phyloP scores from a whole-genome alignment of 2,797 vertebrate species.

The Myripristis jacobus region DNA sequence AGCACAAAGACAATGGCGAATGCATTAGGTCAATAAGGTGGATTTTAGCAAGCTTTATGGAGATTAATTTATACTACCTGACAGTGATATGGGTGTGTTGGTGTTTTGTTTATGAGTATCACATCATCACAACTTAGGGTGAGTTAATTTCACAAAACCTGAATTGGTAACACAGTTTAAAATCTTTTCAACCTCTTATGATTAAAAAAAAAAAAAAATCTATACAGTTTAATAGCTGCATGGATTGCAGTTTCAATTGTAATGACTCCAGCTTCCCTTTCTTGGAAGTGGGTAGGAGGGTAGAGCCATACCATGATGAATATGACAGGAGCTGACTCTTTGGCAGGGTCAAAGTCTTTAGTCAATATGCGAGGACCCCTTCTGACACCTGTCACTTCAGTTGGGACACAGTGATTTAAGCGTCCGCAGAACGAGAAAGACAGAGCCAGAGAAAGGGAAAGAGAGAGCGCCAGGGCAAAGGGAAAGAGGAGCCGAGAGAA shows the following conservation, averaged over 20 bases:
- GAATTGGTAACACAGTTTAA: neutral
- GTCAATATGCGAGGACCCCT: constrained; percentile 45
- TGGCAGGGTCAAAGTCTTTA: constrained; percentile 69
- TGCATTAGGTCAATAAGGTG: too few relatives aligned
- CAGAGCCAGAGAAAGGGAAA: constrained; percentile 22
- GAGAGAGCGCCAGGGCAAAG: constrained; percentile 39
- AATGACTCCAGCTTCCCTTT: constrained; percentile 1
- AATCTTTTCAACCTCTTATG: neutral
- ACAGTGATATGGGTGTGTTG: neutral
- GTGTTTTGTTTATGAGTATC: constrained; percentile 16
- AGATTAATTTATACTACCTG: neutral
- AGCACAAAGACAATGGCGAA: too few relatives aligned
- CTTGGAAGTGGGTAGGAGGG: constrained; percentile 3
- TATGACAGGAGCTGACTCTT: constrained; percentile 44
- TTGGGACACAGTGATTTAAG: constrained; percentile 34
- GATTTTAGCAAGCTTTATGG: neutral
- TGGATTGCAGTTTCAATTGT: neutral
- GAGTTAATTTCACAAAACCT: neutral
- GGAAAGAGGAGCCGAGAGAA: constrained; percentile 38
- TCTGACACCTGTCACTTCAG: constrained; percentile 71
- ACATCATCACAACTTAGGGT: constrained; percentile 6
- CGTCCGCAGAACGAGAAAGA: constrained; percentile 14
- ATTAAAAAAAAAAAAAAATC: too few relatives aligned
- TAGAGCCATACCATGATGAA: constrained; percentile 42
- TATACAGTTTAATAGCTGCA: neutral